phyloP scores from a whole-genome alignment of 1,140 invertebrate genomes.

The Halyomorpha halys region DNA sequence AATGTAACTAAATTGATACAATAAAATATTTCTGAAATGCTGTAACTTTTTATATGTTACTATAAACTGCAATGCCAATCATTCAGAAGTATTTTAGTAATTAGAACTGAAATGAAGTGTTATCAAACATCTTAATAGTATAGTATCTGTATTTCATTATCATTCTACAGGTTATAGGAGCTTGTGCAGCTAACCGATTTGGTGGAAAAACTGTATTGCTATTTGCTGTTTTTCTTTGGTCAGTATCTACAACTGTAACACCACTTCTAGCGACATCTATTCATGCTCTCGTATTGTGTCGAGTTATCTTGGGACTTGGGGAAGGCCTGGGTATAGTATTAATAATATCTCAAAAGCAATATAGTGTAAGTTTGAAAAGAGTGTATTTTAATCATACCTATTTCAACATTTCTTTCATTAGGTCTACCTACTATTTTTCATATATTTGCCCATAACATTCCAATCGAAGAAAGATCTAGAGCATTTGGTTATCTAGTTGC shows the following conservation, averaged over 20 bases:
- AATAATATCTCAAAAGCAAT: too few species aligned
- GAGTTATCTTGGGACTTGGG: constrained; percentile 60
- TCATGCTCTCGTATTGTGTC: constrained; percentile 48
- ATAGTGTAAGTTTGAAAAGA: neutral
- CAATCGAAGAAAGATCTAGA: constrained; percentile 60
- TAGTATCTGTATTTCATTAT: neutral
- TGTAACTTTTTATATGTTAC: too few species aligned
- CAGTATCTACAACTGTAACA: constrained; percentile 60
- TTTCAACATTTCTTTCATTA: constrained; percentile 34
- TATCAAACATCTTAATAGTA: too few species aligned
- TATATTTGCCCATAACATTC: constrained; percentile 63
- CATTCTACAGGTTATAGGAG: constrained; percentile 49
- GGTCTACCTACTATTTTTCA: constrained; percentile 72
- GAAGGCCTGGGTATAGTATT: constrained; percentile 56
- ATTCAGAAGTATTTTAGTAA: too few species aligned
- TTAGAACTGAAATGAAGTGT: too few species aligned
- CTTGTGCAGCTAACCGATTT: constrained; percentile 56
- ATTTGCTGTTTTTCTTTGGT: constrained; percentile 64
- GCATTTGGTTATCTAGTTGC: constrained; percentile 68
- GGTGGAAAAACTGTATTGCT: constrained; percentile 62
- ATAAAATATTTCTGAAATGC: too few species aligned
- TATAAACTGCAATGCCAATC: too few species aligned
- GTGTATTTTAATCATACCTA: constrained; percentile 1
- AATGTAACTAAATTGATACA: too few species aligned
- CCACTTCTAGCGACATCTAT: constrained; percentile 56